phyloP scores from a whole-genome alignment of 1,140 invertebrate species.

The Saccostrea cuccullata region DNA sequence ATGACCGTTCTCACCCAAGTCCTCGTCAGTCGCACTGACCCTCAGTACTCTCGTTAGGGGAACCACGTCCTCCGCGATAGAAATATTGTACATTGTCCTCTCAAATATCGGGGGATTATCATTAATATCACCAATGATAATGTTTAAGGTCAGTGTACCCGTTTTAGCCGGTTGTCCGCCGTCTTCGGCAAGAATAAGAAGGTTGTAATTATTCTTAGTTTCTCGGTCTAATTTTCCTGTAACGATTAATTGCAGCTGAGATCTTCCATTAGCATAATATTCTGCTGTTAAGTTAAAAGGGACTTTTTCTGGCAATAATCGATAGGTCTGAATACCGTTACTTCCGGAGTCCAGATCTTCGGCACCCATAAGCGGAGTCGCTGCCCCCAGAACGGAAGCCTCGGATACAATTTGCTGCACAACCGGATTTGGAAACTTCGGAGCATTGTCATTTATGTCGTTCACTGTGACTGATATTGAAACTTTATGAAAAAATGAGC shows the following conservation, averaged over 20 bases:
- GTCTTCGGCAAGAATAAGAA: conserved; percentile 89
- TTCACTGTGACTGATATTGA: conserved; percentile 60
- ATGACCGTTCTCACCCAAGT: conserved; percentile 88
- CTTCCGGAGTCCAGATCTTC: conserved; percentile 69
- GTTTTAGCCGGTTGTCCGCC: conserved; percentile 61
- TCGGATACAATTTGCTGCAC: conserved; percentile 68
- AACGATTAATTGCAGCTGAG: conserved; percentile 56
- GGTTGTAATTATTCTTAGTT: conserved; percentile 85
- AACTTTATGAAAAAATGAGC: conserved; percentile 49
- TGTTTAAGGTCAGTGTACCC: conserved; percentile 80
- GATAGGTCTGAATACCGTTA: conserved; percentile 64
- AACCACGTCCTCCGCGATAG: conserved; percentile 64
- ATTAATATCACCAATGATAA: conserved; percentile 80
- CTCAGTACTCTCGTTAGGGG: conserved; percentile 71
- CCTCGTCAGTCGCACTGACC: conserved; percentile 88
- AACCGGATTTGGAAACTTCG: conserved; percentile 63
- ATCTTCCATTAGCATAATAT: conserved; percentile 51
- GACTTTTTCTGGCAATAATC: conserved; percentile 54
- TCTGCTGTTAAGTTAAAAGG: conserved; percentile 57
- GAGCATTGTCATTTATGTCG: conserved; percentile 75
- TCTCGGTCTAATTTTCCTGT: conserved; percentile 92
- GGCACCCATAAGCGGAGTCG: conserved; percentile 61
- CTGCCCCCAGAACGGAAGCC: conserved; percentile 52
- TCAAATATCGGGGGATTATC: conserved; percentile 82
- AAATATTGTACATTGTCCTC: conserved; percentile 94